phyloP scores from a whole-genome alignment of 2,797 vertebrate genomes.

The Semaprochilodus insignis region DNA sequence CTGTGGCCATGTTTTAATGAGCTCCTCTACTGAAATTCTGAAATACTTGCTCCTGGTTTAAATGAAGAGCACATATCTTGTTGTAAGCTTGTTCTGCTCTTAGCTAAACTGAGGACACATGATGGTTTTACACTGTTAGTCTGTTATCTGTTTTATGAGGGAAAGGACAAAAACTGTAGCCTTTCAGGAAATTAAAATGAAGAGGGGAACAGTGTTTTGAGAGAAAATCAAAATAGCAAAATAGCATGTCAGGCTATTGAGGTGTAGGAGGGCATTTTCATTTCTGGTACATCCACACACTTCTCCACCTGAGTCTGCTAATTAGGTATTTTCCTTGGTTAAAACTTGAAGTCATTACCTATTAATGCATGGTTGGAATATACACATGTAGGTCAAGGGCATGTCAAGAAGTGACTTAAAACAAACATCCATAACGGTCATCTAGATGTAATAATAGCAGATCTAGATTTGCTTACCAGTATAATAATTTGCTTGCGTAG shows the following conservation, averaged over 20 bases:
- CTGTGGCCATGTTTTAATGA: not conserved
- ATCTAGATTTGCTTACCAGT: no score
- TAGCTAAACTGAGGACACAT: not conserved
- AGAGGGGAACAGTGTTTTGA: not conserved
- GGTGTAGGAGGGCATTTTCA: constrained; percentile 15
- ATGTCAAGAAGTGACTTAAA: not conserved
- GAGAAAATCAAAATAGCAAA: not conserved
- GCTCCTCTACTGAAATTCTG: not conserved
- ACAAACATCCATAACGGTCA: not conserved
- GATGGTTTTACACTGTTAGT: not conserved
- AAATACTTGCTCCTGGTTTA: not conserved
- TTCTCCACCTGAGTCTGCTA: constrained; percentile 13
- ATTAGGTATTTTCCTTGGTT: constrained; percentile 25
- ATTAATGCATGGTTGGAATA: constrained; percentile 5
- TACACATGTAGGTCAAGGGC: not conserved
- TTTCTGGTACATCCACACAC: constrained; percentile 1
- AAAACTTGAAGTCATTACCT: not conserved
- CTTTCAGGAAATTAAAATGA: not conserved
- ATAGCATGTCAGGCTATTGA: constrained; percentile 9
- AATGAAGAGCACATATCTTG: not conserved
- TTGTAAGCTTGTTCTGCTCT: not conserved
- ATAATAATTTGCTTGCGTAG: not conserved
- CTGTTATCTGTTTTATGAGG: not conserved
- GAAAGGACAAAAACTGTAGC: not conserved
- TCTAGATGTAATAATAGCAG: not conserved